Percentiles rank a stretch among this genome's conserved stretches.
Evolutionary conservation across 1,140 invertebrate species (phyloP).

Genomic region (Pseudomyrmex concolor): DNA sequence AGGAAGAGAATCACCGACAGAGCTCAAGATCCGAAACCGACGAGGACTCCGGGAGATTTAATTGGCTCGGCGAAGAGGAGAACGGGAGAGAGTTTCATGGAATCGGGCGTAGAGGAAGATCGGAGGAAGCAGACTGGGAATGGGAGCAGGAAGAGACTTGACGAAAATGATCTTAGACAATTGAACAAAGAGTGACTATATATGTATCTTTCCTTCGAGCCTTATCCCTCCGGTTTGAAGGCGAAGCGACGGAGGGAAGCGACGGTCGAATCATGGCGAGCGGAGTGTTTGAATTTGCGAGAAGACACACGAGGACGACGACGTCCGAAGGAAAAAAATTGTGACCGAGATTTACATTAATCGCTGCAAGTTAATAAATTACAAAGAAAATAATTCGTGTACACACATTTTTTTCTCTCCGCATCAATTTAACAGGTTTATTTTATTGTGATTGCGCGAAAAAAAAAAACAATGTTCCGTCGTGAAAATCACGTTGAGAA

Average conservation of each 20-base stretch:
- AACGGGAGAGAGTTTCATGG: slow-evolving; percentile 61
- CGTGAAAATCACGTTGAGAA: too few species aligned
- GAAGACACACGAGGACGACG: neutral
- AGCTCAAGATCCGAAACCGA: slow-evolving; percentile 66
- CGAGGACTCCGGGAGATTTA: slow-evolving; percentile 65
- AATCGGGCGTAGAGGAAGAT: slow-evolving; percentile 66
- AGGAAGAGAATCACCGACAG: slow-evolving; percentile 21
- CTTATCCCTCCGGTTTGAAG: slow-evolving; percentile 10
- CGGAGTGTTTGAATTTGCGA: neutral
- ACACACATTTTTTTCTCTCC: too few species aligned
- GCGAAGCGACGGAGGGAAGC: neutral
- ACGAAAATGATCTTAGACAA: slow-evolving; percentile 22
- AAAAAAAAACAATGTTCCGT: too few species aligned
- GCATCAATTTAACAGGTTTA: neutral
- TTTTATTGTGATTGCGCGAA: neutral
- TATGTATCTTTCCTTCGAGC: slow-evolving; percentile 19
- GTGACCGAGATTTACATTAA: slow-evolving; percentile 53
- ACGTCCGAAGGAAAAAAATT: neutral
- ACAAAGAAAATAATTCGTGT: slow-evolving; percentile 30
- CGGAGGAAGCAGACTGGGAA: slow-evolving; percentile 74
- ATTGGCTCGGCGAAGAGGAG: slow-evolving; percentile 75
- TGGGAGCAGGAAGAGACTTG: slow-evolving; percentile 78
- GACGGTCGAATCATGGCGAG: neutral
- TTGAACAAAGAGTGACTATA: slow-evolving; percentile 37
- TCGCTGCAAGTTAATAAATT: slow-evolving; percentile 56